A percentile compares a stretch with the other conserved stretches of the same genome.
phyloP scores from a whole-genome alignment of 1,140 invertebrate genomes.

The Dolichoris vasculosae region DNA sequence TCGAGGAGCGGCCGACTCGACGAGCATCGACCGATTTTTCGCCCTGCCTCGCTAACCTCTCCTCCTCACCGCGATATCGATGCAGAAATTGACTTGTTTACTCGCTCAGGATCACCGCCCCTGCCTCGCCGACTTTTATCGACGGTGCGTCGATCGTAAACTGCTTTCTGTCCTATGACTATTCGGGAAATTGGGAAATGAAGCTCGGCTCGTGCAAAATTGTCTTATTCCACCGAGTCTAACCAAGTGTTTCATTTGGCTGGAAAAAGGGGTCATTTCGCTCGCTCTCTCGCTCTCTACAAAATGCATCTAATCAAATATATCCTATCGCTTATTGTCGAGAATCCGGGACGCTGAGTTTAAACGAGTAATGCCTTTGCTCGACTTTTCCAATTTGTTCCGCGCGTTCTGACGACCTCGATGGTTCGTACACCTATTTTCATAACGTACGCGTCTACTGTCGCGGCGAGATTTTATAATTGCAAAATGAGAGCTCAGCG shows the following conservation, averaged over 20 bases:
- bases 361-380: background rate
- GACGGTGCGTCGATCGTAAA: conserved; percentile 30
- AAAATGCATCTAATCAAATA: background rate
- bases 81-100: conserved; percentile 46
- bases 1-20: background rate
- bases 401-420: background rate
- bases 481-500: background rate
- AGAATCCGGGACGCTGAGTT: background rate
- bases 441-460: background rate
- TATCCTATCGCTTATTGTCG: background rate
- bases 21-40: conserved; percentile 40
- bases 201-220: background rate
- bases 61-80: conserved; percentile 20
- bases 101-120: background rate
- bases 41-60: too few species aligned
- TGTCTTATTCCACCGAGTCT: background rate
- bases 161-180: conserved; percentile 28
- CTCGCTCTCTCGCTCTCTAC: background rate
- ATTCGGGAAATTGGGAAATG: conserved; percentile 26
- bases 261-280: background rate
- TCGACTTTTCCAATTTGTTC: background rate
- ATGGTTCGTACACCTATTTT: too few species aligned
- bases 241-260: background rate
- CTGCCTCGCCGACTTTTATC: conserved; percentile 34
- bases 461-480: background rate